Percentiles rank a stretch among this genome's conserved stretches.
Conservation (phyloP, 2,888 invertebrate species). For the Sphaeridia pumilis region DNA sequence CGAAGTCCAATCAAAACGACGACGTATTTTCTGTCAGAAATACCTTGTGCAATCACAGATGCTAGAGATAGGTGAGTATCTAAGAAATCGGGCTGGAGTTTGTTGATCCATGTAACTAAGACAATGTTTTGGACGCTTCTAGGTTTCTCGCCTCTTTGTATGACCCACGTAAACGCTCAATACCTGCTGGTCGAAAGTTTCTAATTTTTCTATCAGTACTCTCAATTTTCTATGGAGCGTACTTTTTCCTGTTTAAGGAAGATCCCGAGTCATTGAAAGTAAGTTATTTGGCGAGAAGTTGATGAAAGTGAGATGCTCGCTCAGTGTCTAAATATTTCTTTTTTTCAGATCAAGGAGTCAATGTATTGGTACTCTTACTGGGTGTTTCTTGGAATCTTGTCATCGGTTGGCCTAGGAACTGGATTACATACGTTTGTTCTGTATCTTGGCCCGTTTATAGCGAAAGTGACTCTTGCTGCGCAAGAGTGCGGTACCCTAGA, state of each 20-base stretch:
- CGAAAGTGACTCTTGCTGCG: slow-evolving; percentile 92
- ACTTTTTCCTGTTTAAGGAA: slow-evolving; percentile 32
- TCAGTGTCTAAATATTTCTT: slow-evolving; percentile 15
- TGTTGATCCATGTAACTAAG: too few species aligned
- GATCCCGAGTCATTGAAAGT: slow-evolving; percentile 30
- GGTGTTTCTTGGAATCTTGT: slow-evolving; percentile 86
- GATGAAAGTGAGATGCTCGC: too few species aligned
- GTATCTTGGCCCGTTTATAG: slow-evolving; percentile 98
- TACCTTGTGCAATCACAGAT: slow-evolving; percentile 40
- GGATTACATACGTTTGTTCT: slow-evolving; percentile 97
- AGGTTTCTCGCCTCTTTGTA: slow-evolving; percentile 39
- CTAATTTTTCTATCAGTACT: slow-evolving; percentile 38
- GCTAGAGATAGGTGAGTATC: slow-evolving; percentile 29
- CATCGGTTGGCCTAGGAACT: slow-evolving; percentile 94
- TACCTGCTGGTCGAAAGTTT: slow-evolving; percentile 35
- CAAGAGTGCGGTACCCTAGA: slow-evolving; percentile 91
- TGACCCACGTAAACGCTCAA: slow-evolving; percentile 35
- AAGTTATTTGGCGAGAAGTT: not conserved
- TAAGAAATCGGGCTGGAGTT: too few species aligned
- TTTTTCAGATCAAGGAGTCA: slow-evolving; percentile 39
- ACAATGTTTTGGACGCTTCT: slow-evolving; percentile 1
- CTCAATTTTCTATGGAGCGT: slow-evolving; percentile 39
- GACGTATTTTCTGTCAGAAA: slow-evolving; percentile 66
- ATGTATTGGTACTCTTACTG: slow-evolving; percentile 73
- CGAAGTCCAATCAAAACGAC: slow-evolving; percentile 63